A percentile compares a stretch with the other conserved stretches of the same genome.
phyloP scores from a whole-genome alignment of 2,888 invertebrate species.

The Hirtodrosophila confusa region DNA sequence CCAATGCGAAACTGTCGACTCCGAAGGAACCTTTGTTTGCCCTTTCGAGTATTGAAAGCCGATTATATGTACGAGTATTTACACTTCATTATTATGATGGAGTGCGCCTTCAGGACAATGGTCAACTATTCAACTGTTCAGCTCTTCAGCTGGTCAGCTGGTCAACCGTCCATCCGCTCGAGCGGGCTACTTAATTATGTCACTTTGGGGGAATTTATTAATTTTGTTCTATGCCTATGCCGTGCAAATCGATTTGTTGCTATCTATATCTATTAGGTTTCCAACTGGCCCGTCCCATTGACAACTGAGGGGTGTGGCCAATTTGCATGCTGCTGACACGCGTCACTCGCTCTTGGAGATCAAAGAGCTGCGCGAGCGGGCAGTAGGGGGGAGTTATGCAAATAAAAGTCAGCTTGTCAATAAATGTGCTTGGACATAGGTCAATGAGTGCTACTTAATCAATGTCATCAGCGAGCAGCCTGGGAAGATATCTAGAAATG shows the following conservation, averaged over 20 bases:
- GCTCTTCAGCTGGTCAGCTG: constrained; percentile 46
- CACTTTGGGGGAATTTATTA: constrained; percentile 68
- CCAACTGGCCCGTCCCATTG: constrained; percentile 30
- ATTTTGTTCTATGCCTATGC: constrained; percentile 32
- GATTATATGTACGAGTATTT: constrained; percentile 67
- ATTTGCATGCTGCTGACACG: constrained; percentile 73
- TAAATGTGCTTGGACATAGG: constrained; percentile 73
- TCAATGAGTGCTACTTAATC: constrained; percentile 73
- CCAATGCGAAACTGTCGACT: constrained; percentile 42
- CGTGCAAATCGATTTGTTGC: constrained; percentile 71
- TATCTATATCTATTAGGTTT: constrained; percentile 53
- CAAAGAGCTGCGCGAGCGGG: constrained; percentile 23
- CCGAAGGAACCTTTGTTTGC: constrained; percentile 50
- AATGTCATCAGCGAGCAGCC: constrained; percentile 52
- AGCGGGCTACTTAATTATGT: constrained; percentile 64
- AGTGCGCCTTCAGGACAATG: constrained; percentile 38
- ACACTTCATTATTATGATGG: constrained; percentile 69
- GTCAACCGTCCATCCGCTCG: constrained; percentile 25
- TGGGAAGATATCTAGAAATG: constrained; percentile 46
- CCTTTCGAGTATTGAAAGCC: constrained; percentile 57
- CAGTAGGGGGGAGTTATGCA: constrained; percentile 46
- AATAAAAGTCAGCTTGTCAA: constrained; percentile 58
- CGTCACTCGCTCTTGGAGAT: constrained; percentile 40
- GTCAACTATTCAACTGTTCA: constrained; percentile 47
- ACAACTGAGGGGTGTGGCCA: constrained; percentile 64